Evolutionary conservation across 2,113 vertebrate species (phyloP).

Genomic region (Poicephalus gulielmi): DNA sequence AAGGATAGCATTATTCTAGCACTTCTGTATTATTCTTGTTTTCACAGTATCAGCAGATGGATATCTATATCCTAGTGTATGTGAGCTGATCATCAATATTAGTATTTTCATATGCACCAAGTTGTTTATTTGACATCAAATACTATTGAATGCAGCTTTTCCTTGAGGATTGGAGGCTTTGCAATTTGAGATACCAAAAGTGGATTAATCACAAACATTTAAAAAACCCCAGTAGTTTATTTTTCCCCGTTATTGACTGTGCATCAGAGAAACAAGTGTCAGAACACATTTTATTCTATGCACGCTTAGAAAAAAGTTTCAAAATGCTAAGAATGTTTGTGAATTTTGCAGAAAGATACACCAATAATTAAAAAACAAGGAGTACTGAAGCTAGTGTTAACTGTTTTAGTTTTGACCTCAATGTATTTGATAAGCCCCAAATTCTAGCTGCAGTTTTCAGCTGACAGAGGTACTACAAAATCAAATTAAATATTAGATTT

Average conservation of each 20-base stretch:
- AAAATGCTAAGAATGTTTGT: not conserved
- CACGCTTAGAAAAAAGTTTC: not conserved
- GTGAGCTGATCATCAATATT: not conserved
- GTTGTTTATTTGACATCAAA: not conserved
- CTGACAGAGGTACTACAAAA: not conserved
- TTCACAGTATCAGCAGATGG: not conserved
- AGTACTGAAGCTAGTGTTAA: not conserved
- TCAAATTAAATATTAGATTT: not conserved
- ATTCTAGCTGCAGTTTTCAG: not conserved
- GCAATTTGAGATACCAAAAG: not conserved
- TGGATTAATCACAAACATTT: not conserved
- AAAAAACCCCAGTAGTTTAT: not conserved
- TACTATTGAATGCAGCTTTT: not conserved
- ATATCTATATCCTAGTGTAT: not conserved
- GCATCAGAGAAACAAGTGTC: not conserved
- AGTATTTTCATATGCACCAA: not conserved
- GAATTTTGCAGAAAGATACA: not conserved
- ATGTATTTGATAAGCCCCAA: not conserved
- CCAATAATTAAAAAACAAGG: not conserved
- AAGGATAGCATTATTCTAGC: not conserved
- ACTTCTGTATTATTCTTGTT: not conserved
- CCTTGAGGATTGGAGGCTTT: not conserved
- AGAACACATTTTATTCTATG: not conserved
- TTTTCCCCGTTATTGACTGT: not conserved
- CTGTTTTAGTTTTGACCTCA: not conserved